Evolutionary conservation across 2,113 vertebrate species (phyloP).

Genomic region (Psephotus haematonotus): DNA sequence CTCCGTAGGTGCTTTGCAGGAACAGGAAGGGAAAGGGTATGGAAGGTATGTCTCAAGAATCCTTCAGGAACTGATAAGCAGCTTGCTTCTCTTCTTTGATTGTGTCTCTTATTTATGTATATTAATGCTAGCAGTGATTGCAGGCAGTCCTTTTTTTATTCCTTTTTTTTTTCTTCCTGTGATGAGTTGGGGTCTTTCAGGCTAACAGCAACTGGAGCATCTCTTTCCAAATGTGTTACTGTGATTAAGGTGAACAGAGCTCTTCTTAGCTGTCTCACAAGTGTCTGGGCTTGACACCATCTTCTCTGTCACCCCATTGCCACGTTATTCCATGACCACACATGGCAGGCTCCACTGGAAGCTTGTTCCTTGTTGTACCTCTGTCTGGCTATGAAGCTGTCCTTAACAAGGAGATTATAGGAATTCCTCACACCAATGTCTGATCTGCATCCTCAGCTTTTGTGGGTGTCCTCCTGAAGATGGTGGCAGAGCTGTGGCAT

Average conservation of each 20-base stretch:
- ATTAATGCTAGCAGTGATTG: background rate
- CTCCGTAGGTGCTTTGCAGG: background rate
- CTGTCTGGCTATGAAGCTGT: background rate
- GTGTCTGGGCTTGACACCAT: background rate
- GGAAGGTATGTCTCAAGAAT: background rate
- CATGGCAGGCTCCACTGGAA: too few relatives aligned
- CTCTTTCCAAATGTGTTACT: background rate
- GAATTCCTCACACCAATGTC: background rate
- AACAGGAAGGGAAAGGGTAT: background rate
- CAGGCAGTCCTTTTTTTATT: background rate
- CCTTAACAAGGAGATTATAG: background rate
- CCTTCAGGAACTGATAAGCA: background rate
- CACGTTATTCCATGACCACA: fast-evolving
- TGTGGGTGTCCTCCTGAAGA: background rate
- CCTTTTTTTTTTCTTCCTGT: too few relatives aligned
- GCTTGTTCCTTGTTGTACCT: background rate
- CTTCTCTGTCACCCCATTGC: background rate
- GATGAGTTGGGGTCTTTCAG: background rate
- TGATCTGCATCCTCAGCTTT: background rate
- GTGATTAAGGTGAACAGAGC: background rate
- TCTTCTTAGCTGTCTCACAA: background rate
- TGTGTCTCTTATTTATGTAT: background rate
- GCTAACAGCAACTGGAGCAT: background rate
- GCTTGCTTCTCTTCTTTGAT: background rate
- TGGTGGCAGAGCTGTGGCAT: background rate